Evolutionary conservation across 2,113 vertebrate species (phyloP).

Genomic region (Puffinus mauretanicus): DNA sequence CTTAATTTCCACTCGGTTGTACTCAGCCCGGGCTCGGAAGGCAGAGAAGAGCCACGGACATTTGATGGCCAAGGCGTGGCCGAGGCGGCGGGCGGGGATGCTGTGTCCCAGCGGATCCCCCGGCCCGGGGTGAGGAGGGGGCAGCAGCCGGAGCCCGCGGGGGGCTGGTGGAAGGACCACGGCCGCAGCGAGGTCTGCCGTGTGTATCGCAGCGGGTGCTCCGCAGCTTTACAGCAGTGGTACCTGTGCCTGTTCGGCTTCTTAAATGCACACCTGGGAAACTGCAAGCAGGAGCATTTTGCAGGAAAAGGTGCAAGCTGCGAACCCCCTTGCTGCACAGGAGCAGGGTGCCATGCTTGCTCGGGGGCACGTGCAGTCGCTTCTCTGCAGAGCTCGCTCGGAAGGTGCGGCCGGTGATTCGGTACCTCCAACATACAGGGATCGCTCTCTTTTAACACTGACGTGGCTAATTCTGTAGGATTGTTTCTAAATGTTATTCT

Average conservation of each 20-base stretch:
- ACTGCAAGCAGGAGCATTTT: background rate
- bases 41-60: rapidly evolving
- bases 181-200: background rate
- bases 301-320: background rate
- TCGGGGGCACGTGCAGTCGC: rapidly evolving
- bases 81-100: background rate
- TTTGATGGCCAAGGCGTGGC: rapidly evolving
- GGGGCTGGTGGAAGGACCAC: background rate
- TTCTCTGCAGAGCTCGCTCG: background rate
- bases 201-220: rapidly evolving
- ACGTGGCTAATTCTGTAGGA: background rate
- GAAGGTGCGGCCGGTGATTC: background rate
- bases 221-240: rapidly evolving
- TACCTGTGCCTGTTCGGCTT: rapidly evolving
- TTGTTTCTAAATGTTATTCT: background rate
- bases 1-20: rapidly evolving
- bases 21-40: rapidly evolving
- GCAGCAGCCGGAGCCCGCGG: background rate
- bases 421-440: background rate
- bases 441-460: background rate
- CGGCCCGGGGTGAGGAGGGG: rapidly evolving
- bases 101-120: rapidly evolving
- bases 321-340: background rate
- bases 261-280: rapidly evolving
- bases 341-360: background rate